Evolutionary conservation across 2,888 invertebrate genomes (phyloP).

Genomic region (Pycnomerus fuliginosus): DNA sequence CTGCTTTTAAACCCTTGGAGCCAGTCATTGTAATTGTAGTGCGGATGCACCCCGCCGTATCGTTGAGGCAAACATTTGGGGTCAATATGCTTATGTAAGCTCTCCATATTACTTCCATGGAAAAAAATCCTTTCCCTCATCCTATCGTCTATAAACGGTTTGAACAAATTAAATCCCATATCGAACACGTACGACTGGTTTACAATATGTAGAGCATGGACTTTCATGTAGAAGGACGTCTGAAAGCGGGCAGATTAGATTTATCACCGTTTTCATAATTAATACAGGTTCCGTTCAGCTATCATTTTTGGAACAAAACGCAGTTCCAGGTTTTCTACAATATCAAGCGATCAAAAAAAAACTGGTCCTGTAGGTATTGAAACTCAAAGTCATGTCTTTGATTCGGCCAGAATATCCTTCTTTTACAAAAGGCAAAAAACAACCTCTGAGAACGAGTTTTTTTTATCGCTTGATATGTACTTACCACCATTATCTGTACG

Average conservation of each 20-base stretch:
- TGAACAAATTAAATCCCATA: slow-evolving; percentile 73
- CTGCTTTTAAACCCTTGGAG: slow-evolving; percentile 62
- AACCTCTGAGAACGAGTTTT: neutral
- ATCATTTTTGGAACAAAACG: too few relatives aligned
- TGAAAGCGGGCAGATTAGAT: slow-evolving; percentile 42
- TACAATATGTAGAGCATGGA: slow-evolving; percentile 71
- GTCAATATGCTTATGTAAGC: slow-evolving; percentile 69
- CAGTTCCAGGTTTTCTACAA: too few relatives aligned
- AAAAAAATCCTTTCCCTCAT: slow-evolving; percentile 65
- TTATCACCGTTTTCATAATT: neutral
- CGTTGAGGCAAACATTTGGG: slow-evolving; percentile 68
- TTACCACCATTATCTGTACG: slow-evolving; percentile 67
- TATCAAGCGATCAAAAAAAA: too few relatives aligned
- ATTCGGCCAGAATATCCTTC: too few relatives aligned
- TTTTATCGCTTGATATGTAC: too few relatives aligned
- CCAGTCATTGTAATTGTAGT: slow-evolving; percentile 73
- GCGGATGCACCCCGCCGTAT: slow-evolving; percentile 63
- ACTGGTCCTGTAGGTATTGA: too few relatives aligned
- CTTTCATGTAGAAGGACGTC: slow-evolving; percentile 71
- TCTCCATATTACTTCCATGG: slow-evolving; percentile 70
- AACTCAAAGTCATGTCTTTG: too few relatives aligned
- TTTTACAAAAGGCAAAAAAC: too few relatives aligned
- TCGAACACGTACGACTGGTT: slow-evolving; percentile 81
- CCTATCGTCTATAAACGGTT: slow-evolving; percentile 65
- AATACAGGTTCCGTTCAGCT: neutral